Evolutionary conservation across 2,113 vertebrate genomes (phyloP), one percentile per base, ranked within the genome.

Genomic region (Amazona guildingii): DNA sequence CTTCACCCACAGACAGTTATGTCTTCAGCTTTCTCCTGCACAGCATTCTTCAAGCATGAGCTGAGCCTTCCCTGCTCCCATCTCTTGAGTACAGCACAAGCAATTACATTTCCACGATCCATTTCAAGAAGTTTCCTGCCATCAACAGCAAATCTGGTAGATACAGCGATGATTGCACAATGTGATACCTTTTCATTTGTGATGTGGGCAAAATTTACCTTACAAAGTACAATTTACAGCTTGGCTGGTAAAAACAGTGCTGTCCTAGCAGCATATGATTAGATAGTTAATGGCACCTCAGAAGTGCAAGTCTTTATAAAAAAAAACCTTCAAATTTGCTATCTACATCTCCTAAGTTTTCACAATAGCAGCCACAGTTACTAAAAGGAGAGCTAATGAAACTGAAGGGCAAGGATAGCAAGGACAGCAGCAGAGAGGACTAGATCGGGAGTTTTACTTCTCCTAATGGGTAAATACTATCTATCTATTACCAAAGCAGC

Each of bases 401-500:
- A 79, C 51, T 59, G 19, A 83, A 74, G 33, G 17, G 68, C 57
- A 87, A 55, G 73, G 66, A 64, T 7, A 94, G 73, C 79, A 85
- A 83, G 79, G 75, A 84, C 76, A 83, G 77, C 73, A 86, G 54
- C 79, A 94, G 33, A 91, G 5, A 72, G n/a, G 39, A 83, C 75
- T 86, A 62, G 55, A 28, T 5, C 11, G 37, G 52, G 80, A 88
- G 6, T 83, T 54, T 44, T 44, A 59, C 20, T 85, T 86, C 37
- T 82, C 84, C 92, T 96, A 97, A 43, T 10, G 76, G 64, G 67
- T 62, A 61, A 92, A 88, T 35, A 54, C 79, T 89, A 88, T 13
- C 89, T 88, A 95, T 11, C 89, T 88, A 94, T 69, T 83, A 86
- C 29, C 81, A 69, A 94, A 88, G 93, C 83, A 93, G 72, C 96